Evolutionary conservation across 1,140 invertebrate genomes (phyloP).

Genomic region (Papilio machaon): DNA sequence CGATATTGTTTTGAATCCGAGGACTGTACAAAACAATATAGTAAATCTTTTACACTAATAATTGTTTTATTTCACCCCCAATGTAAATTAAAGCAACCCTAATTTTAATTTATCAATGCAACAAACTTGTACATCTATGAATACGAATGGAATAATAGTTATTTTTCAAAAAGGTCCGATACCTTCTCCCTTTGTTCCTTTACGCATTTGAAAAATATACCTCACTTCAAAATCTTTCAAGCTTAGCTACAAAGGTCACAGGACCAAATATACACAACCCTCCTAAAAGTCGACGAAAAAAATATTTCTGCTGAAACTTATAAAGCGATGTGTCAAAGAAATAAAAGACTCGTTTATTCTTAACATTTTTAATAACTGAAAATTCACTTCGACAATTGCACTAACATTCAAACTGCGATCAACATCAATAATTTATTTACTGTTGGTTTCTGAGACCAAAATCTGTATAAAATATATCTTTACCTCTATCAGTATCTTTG

Average conservation of each 20-base stretch:
- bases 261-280: too few species aligned
- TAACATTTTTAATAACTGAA: conserved; percentile 71
- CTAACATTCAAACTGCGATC: conserved; percentile 63
- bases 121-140: too few species aligned
- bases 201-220: too few species aligned
- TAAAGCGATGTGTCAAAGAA: conserved; percentile 35
- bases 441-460: too few species aligned
- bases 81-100: not conserved
- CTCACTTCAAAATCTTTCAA: too few species aligned
- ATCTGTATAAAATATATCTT: too few species aligned
- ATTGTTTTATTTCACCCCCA: conserved; percentile 54
- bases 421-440: conserved; percentile 49
- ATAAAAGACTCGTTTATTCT: conserved; percentile 55
- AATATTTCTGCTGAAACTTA: not conserved
- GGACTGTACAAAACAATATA: conserved; percentile 74
- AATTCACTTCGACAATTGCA: conserved; percentile 66
- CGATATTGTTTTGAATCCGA: conserved; percentile 74
- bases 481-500: too few species aligned
- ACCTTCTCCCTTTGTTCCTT: too few species aligned
- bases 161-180: too few species aligned
- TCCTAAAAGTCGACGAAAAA: not conserved
- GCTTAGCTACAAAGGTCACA: too few species aligned
- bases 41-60: conserved; percentile 71
- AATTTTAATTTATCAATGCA: not conserved
- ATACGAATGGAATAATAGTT: too few species aligned